phyloP scores from a whole-genome alignment of 2,113 vertebrate genomes.

The Panthera leo region DNA sequence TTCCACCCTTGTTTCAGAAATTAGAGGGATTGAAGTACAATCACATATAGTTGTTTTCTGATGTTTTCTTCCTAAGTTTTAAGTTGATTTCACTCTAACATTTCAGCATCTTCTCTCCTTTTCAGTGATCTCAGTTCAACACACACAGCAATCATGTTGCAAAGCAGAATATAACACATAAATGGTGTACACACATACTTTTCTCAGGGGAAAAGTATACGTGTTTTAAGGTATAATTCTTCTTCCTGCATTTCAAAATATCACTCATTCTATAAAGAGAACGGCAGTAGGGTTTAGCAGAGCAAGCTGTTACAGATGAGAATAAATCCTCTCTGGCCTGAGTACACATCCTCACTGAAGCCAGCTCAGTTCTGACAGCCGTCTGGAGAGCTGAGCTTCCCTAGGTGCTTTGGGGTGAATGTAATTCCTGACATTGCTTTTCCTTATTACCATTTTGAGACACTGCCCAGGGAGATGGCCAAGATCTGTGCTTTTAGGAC shows the following conservation, averaged over 20 bases:
- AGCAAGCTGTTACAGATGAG: background rate
- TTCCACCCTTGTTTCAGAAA: background rate
- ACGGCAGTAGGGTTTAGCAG: background rate
- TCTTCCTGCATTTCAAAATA: background rate
- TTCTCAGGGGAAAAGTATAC: background rate
- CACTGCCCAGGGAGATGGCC: conserved; percentile 2
- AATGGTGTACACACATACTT: background rate
- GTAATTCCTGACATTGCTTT: background rate
- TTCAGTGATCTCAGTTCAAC: background rate
- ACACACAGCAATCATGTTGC: background rate
- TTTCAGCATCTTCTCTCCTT: background rate
- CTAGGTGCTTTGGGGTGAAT: background rate
- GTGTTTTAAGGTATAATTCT: background rate
- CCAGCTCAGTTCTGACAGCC: background rate
- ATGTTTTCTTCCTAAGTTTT: background rate
- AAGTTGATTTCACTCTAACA: background rate
- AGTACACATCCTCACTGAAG: background rate
- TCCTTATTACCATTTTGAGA: conserved; percentile 38
- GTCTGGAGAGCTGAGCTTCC: background rate
- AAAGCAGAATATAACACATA: background rate
- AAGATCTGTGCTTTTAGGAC: background rate
- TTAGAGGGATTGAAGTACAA: background rate
- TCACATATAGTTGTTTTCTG: background rate
- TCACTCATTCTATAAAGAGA: background rate
- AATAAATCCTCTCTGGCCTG: background rate